Evolutionary conservation across 1,140 invertebrate species (phyloP), one percentile per base, ranked within the genome.

Genomic region (Hyles vespertilio): DNA sequence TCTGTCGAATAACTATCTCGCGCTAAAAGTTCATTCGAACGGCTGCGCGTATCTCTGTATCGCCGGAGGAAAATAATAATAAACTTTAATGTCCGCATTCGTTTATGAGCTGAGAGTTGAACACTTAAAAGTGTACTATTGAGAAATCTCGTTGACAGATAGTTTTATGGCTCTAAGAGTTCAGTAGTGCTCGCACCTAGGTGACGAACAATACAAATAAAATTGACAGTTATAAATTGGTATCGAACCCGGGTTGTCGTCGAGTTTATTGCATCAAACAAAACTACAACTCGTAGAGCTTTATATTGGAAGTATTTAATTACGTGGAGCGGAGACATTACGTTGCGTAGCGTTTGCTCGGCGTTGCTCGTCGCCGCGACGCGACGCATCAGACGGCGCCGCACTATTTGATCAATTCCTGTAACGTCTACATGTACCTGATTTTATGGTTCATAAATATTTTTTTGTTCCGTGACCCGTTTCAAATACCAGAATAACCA

Each of bases 401-500:
- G 48, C 54, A 53, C 47, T 61, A 67, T 76, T 69, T 72, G 72
- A 78, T 73, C 76, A 72, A 70, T 73, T 67, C 59, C 56, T 65
- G 58, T 65, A 63, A 68, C 65, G 50, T 57, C 34, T 33, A 48
- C 58, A 51, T 45, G 55, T 73, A 65, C 63, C 66, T 49, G 43
- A 22, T 74, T 82, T 82, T 74, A 79, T 72, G 72, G 59, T 67
- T 66, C 72, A 75, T 75, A 72, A 74, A 77, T 54, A 64, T 72
- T 65, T 79, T 79, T 78, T 81, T 77, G 69, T 78, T 74, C 60
- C 69, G 67, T 77, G 71, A 73, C 65, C 63, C 72, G 69, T 74
- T 63, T 68, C 66, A 71, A 72, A 79, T 72, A 72, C 67, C 67
- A 65, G 69, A 77, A 79, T 76, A 80, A 77, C 70, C 75, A 71